Conservation (phyloP, 2,888 invertebrate genomes). For the Hesperia comma region DNA sequence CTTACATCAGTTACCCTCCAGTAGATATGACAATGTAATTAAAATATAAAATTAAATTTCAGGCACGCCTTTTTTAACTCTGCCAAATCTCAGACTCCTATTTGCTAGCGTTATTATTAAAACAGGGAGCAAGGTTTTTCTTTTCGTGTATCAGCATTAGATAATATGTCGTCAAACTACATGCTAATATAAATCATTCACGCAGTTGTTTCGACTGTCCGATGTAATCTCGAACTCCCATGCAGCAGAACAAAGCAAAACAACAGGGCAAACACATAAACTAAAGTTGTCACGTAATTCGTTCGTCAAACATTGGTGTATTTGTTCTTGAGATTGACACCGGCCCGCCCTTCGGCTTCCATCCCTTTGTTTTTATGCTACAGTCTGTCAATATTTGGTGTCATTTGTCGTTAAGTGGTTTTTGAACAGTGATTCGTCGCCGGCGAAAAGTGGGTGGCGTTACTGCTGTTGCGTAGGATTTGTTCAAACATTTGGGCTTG, state of each 20-base stretch:
- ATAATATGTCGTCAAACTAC: no score
- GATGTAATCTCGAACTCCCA: slow-evolving; percentile 56
- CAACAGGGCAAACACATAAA: slow-evolving; percentile 59
- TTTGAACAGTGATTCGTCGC: slow-evolving; percentile 65
- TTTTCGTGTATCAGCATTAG: no score
- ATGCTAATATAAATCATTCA: no score
- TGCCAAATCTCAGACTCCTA: no score
- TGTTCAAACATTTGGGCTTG: slow-evolving; percentile 47
- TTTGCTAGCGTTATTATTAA: no score
- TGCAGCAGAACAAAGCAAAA: slow-evolving; percentile 55
- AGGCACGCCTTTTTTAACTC: no score
- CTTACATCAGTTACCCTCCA: no score
- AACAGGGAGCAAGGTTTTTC: no score
- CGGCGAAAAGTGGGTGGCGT: slow-evolving; percentile 67
- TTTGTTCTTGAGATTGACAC: slow-evolving; percentile 81
- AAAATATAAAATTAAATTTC: no score
- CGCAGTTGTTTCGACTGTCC: slow-evolving; percentile 23
- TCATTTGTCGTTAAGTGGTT: slow-evolving; percentile 76
- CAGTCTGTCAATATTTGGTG: slow-evolving; percentile 76
- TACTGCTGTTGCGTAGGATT: slow-evolving; percentile 49
- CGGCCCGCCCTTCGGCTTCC: slow-evolving; percentile 66
- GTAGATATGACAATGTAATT: no score
- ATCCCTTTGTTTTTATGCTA: slow-evolving; percentile 78
- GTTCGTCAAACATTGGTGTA: slow-evolving; percentile 74
- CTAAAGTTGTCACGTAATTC: slow-evolving; percentile 79